Percentiles rank a stretch among this genome's conserved stretches.
These are phyloP conservation scores for Ochropleura leucogaster DNA, from an alignment of 2,888 invertebrate species.

Conservation along the genomic window DNA sequence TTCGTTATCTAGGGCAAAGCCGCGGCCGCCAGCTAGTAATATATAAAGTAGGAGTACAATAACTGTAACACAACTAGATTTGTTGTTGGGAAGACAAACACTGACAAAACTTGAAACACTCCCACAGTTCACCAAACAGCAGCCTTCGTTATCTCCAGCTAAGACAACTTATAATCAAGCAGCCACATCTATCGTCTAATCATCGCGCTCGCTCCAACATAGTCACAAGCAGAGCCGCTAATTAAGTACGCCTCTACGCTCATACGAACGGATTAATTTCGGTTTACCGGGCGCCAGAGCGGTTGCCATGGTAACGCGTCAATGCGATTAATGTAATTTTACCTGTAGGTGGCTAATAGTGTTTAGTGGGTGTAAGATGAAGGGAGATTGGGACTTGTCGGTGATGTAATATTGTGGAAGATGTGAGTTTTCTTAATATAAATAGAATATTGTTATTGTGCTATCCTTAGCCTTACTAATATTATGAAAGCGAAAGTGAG, in stretches of 20 bases:
- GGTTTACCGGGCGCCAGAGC: conserved; percentile 60
- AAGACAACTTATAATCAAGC: conserved; percentile 51
- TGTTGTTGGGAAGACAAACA: background rate
- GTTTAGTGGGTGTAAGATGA: conserved; percentile 31
- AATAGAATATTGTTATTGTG: background rate
- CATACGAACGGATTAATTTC: conserved; percentile 76
- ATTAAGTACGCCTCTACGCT: conserved; percentile 82
- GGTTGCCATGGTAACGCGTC: conserved; percentile 65
- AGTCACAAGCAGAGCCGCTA: conserved; percentile 70
- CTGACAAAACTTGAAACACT: background rate
- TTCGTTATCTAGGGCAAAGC: too few relatives aligned
- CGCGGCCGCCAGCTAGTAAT: too few relatives aligned
- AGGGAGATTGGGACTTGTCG: conserved; percentile 21
- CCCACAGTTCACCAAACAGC: background rate
- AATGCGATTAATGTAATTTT: conserved; percentile 65
- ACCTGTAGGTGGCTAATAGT: conserved; percentile 57
- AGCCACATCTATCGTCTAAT: conserved; percentile 62
- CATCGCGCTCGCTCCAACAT: conserved; percentile 60
- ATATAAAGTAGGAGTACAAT: background rate
- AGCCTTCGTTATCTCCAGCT: conserved; percentile 40
- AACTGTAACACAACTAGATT: background rate
- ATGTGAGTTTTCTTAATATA: conserved; percentile 4
- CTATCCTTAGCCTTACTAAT: background rate
- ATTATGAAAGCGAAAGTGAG: too few relatives aligned
- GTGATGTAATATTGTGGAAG: background rate